Evolutionary conservation across 2,888 invertebrate species (phyloP).

Genomic region (Aspidapion aeneum): DNA sequence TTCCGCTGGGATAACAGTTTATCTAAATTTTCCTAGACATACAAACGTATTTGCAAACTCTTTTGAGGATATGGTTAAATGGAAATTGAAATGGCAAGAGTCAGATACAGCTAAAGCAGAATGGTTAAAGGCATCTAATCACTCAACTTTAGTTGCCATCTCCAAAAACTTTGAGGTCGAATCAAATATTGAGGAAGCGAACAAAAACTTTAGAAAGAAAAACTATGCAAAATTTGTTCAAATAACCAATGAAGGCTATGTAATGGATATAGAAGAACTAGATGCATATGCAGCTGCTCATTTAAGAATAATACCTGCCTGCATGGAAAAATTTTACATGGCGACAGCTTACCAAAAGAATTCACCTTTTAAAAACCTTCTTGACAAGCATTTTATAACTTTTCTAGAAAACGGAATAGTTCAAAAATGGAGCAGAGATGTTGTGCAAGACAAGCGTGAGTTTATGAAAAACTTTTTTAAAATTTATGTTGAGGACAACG

Average conservation of each 20-base stretch:
- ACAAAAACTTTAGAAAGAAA: conserved; percentile 1
- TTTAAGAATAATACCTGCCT: not conserved
- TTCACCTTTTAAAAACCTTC: not conserved
- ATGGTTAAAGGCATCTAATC: conserved; percentile 13
- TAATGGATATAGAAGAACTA: conserved; percentile 33
- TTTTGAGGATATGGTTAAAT: conserved; percentile 26
- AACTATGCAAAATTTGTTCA: not conserved
- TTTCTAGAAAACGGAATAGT: not conserved
- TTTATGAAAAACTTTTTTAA: not conserved
- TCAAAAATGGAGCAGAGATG: not conserved
- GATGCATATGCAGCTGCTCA: not conserved
- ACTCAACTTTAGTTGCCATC: conserved; percentile 5
- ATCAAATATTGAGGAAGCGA: not conserved
- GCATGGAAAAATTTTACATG: not conserved
- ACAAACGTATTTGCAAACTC: conserved; percentile 20
- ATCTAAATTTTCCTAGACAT: conserved; percentile 24
- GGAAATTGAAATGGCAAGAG: conserved; percentile 24
- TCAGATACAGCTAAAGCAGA: conserved; percentile 7
- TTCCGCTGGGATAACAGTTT: conserved; percentile 27
- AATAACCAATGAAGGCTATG: not conserved
- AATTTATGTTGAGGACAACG: not conserved
- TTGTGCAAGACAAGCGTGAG: not conserved
- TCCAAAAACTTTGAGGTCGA: not conserved
- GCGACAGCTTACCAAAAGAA: not conserved
- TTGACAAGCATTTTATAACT: not conserved